Evolutionary conservation across 2,113 vertebrate genomes (phyloP), one percentile per base, ranked within the genome.

Genomic region (Benitochromis conjunctus): DNA sequence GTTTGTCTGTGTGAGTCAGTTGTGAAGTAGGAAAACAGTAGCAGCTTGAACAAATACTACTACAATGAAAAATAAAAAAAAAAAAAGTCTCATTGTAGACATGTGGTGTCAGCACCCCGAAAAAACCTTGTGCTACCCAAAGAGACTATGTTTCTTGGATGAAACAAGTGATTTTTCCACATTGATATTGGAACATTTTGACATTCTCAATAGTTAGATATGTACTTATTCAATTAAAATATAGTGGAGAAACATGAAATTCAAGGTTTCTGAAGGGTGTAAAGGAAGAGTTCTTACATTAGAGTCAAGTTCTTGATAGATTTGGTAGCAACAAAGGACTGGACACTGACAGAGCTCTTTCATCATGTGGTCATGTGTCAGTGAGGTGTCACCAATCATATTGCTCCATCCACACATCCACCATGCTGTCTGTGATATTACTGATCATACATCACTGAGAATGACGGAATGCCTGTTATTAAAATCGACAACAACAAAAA

Each of bases 11-110:
- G 92, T 84, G 86, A 83, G 84, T 93, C 92, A 11, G 71, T 93
- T 38, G 87, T 93, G 88, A 89, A 80, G 90, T 94, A 93, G 94
- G 89, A 46, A 92, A 91, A 93, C 58, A 29, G 90, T 94, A 95
- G 93, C 85, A 92, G 62, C 81, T 83, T 64, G 29, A 77, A 83
- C 43, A 80, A 55, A 82, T 55, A 88, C 53, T 74, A 78, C 11
- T 5, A 80, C 79, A 48, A 18, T 51, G 56, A 90, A 87, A 86
- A 86, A n/a, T 29, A 4, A 87, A 86, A 89, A 83, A 54, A 3
- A 58, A 88, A 87, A 69, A 4, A 58, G 56, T 64, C 83, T 85
- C 76, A 64, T 58, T 69, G 7, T 18, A 55, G 66, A 90, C 81
- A 36, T 9, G 19, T 80, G 11, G 58, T 9, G 41, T 88, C 74